These are phyloP conservation scores for Gila orcuttii DNA, from an alignment of 2,113 vertebrate genomes.

Conservation along the genomic window DNA sequence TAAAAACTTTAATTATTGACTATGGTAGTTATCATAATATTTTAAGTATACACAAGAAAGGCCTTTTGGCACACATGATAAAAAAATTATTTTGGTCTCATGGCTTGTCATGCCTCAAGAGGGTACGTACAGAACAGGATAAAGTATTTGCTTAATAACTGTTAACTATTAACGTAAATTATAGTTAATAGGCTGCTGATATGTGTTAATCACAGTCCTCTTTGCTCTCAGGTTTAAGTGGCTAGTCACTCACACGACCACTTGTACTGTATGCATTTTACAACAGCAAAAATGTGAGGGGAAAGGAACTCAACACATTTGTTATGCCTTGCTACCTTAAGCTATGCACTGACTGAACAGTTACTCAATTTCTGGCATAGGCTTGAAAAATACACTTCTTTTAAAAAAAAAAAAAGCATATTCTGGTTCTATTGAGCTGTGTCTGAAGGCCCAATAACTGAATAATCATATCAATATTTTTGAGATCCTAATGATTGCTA, in stretches of 20 bases:
- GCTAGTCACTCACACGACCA: neutral
- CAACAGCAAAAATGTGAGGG: neutral
- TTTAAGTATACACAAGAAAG: too few species aligned
- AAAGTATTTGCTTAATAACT: too few species aligned
- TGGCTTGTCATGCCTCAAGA: too few species aligned
- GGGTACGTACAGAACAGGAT: neutral
- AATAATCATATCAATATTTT: neutral
- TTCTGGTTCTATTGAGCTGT: neutral
- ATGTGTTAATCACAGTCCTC: neutral
- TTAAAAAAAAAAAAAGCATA: neutral
- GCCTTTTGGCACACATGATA: too few species aligned
- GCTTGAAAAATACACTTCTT: neutral
- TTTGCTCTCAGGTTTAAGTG: too few species aligned
- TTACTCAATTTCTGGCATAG: neutral
- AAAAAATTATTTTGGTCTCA: too few species aligned
- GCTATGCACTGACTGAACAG: constrained; percentile 40
- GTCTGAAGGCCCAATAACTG: neutral
- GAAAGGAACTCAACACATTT: constrained; percentile 11
- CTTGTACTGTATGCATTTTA: constrained; percentile 18
- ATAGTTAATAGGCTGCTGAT: constrained; percentile 29
- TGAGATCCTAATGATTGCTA: neutral
- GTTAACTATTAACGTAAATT: constrained; percentile 10
- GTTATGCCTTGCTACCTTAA: neutral
- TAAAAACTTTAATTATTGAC: too few species aligned
- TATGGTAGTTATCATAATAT: too few species aligned